Conservation (phyloP, 2,888 invertebrate species). For the Cyclophora albipunctata region DNA sequence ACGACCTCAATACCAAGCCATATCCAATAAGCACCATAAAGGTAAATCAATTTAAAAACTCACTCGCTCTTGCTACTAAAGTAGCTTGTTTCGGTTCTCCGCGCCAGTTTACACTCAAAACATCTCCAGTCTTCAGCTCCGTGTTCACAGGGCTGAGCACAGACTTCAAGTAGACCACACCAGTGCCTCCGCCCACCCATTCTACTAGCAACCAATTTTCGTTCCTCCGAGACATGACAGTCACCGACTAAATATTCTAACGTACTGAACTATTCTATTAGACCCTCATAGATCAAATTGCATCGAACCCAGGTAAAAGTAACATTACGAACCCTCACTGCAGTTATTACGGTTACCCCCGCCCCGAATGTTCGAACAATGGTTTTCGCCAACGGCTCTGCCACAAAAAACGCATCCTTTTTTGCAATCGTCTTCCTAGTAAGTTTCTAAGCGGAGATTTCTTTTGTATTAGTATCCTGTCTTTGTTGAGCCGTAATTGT, state of each 20-base stretch:
- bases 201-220: conserved; percentile 53
- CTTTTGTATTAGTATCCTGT: conserved; percentile 27
- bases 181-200: conserved; percentile 36
- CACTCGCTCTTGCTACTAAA: conserved; percentile 35
- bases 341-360: conserved; percentile 52
- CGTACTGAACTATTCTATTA: conserved; percentile 15
- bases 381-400: conserved; percentile 55
- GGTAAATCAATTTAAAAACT: conserved; percentile 16
- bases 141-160: conserved; percentile 24
- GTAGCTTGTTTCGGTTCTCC: conserved; percentile 32
- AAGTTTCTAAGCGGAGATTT: conserved; percentile 43
- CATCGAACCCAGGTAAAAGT: conserved; percentile 58
- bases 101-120: conserved; percentile 25
- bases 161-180: conserved; percentile 32
- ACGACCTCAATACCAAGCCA: too few species aligned
- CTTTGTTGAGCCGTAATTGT: conserved; percentile 24
- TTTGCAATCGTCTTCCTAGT: conserved; percentile 59
- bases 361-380: conserved; percentile 48
- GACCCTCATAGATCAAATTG: conserved; percentile 21
- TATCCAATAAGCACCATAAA: too few species aligned
- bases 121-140: conserved; percentile 28
- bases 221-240: conserved; percentile 27
- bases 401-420: conserved; percentile 59
- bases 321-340: conserved; percentile 58
- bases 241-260: conserved; percentile 11